Conservation (phyloP, 1,140 invertebrate species). For the Lutraria rhynchaena region DNA sequence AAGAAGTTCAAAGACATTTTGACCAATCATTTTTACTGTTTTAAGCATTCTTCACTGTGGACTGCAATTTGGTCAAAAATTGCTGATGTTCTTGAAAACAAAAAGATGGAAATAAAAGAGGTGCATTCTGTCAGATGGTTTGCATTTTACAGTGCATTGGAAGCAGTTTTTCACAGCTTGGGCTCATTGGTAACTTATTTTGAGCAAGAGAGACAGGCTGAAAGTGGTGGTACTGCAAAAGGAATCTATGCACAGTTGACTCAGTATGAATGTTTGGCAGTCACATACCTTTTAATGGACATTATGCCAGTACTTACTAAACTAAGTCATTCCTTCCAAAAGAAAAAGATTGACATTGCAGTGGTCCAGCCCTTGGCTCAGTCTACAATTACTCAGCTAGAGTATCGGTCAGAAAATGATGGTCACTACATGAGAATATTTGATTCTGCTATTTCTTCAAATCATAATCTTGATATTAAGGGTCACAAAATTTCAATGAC, state of each 20-base stretch:
- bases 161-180: constrained; percentile 17
- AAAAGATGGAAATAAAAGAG: constrained; percentile 16
- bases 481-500: neutral
- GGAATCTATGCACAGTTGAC: constrained; percentile 4
- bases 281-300: constrained; percentile 21
- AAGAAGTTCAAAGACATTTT: constrained; percentile 15
- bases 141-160: constrained; percentile 21
- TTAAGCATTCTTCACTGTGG: constrained; percentile 39
- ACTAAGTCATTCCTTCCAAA: constrained; percentile 21
- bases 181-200: constrained; percentile 19
- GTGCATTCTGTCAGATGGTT: constrained; percentile 13
- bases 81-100: neutral
- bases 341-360: constrained; percentile 12
- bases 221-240: constrained; percentile 22
- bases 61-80: constrained; percentile 29
- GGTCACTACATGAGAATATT: constrained; percentile 11
- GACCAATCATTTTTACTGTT: constrained; percentile 2
- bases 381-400: neutral
- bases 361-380: neutral
- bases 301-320: neutral
- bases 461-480: neutral
- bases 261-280: constrained; percentile 6
- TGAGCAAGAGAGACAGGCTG: constrained; percentile 22
- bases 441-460: neutral
- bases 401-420: constrained; percentile 1